A percentile compares a stretch with the other conserved stretches of the same genome.
phyloP scores from a whole-genome alignment of 2,797 vertebrate species.

The Myiothlypis chrysogaster region DNA sequence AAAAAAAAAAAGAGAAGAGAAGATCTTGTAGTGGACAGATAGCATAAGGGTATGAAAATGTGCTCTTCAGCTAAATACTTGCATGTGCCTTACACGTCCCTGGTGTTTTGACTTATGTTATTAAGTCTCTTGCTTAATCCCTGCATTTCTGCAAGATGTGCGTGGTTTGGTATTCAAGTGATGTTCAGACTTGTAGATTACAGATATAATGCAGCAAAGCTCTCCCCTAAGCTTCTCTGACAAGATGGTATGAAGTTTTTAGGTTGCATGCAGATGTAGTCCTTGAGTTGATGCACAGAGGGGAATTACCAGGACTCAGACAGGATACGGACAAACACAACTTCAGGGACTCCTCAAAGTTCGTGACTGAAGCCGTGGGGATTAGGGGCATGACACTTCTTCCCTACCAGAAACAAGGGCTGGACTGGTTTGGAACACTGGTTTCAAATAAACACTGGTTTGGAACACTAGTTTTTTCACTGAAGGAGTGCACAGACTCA shows the following conservation, averaged over 20 bases:
- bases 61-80: conserved; percentile 33
- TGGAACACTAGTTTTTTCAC: background rate
- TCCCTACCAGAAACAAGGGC: background rate
- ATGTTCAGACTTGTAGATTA: background rate
- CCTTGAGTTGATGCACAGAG: background rate
- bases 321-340: accelerated
- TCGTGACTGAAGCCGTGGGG: background rate
- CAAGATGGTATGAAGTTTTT: background rate
- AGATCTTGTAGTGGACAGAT: background rate
- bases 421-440: background rate
- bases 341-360: background rate
- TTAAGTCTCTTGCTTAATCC: background rate
- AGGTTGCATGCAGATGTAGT: background rate
- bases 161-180: background rate
- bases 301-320: background rate
- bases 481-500: background rate
- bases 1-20: background rate
- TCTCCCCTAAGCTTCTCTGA: background rate
- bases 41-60: background rate
- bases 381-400: background rate
- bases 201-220: background rate
- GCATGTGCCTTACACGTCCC: background rate
- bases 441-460: background rate
- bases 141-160: background rate
- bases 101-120: background rate